Conservation (phyloP, 1,140 invertebrate species). For the Sycophaga agraensis region DNA sequence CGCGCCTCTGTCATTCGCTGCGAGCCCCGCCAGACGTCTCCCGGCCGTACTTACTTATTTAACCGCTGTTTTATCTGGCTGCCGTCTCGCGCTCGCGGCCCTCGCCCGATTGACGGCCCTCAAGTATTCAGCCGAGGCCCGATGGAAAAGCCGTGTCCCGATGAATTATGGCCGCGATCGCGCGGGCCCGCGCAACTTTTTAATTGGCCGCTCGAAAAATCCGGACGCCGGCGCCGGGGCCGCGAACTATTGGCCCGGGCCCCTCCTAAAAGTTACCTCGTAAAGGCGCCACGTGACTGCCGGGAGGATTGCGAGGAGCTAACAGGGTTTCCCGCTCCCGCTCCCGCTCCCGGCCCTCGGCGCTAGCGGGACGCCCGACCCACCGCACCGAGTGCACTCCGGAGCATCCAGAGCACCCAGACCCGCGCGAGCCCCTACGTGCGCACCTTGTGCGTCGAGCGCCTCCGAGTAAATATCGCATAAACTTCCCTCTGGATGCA, state of each 20-base stretch:
- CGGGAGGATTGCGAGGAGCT: conserved; percentile 23
- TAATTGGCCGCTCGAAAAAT: background rate
- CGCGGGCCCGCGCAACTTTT: background rate
- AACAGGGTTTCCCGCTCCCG: conserved; percentile 30
- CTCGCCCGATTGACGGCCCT: no score
- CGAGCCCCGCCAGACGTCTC: background rate
- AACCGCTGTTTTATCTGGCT: conserved; percentile 32
- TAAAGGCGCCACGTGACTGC: conserved; percentile 41
- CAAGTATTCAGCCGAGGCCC: no score
- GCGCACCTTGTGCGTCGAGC: no score
- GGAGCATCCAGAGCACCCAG: no score
- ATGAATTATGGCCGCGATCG: background rate
- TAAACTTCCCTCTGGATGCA: no score
- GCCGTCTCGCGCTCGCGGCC: no score
- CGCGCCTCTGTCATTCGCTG: conserved; percentile 2
- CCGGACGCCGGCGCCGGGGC: background rate
- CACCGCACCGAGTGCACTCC: no score
- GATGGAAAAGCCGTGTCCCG: conserved; percentile 24
- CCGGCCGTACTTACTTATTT: conserved; percentile 36
- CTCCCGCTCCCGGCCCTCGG: no score
- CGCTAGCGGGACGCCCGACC: no score
- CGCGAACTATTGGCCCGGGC: conserved; percentile 22
- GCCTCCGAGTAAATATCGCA: no score
- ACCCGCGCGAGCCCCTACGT: no score
- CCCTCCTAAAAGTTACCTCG: conserved; percentile 41